Evolutionary conservation across 2,797 vertebrate species (phyloP), one percentile per base, ranked within the genome.

Genomic region (Hybognathus amarus): DNA sequence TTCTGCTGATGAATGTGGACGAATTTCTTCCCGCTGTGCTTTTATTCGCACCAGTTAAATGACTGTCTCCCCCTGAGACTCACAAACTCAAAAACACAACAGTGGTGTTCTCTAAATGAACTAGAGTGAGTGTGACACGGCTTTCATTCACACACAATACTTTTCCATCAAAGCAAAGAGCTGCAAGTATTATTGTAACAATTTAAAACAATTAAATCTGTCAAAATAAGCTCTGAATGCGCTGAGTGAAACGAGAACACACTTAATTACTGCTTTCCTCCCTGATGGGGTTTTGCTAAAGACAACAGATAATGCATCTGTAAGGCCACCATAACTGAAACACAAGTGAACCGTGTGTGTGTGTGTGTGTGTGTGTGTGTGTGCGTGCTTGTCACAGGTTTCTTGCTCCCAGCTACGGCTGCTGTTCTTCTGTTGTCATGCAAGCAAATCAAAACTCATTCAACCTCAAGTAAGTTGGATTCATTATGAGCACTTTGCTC

Each of bases 171-270:
- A 77, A 85, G 91, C 92, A n/a, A 89, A 87, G 90, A 89, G 91
- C 91, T 93, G 87, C 93, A 94, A 93, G 94, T 92, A 94, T 92
- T 92, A 92, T 94, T 94, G 91, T 92, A 90, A 94, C 93, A 93
- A 94, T 94, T 86, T 94, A 94, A 90, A 91, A 94, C 94, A 94
- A 94, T 95, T 94, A 93, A 92, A 93, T 93, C 91, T 94, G 93
- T 95, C 94, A 94, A 95, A 94, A 94, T 94, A 94, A 93, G 92
- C 91, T 93, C 91, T 93, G 93, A 94, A 90, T 90, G 89, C 86
- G 86, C 89, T 89, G 63, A 91, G 92, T 89, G 92, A 92, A 89
- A 92, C 88, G 89, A 80, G 88, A 91, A 91, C 92, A 88, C 88
- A 88, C 91, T 92, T 94, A 93, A 95, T 95, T 92, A 94, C 90